Evolutionary conservation across 2,888 invertebrate species (phyloP).

Genomic region (Thera britannica): DNA sequence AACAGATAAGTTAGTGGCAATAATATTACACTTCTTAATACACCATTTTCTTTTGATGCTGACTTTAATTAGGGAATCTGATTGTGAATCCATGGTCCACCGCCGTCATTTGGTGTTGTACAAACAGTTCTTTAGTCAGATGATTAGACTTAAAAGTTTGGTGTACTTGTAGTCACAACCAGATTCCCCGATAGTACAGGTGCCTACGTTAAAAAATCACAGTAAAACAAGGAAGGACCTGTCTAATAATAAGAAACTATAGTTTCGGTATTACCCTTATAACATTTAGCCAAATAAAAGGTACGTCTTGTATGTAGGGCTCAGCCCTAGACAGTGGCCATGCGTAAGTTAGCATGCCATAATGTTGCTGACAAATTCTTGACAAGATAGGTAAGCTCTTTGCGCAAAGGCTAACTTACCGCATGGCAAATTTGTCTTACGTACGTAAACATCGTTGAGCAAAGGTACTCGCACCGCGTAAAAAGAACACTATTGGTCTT

Average conservation of each 20-base stretch:
- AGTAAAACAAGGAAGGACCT: neutral
- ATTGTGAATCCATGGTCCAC: too few relatives aligned
- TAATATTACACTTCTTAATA: too few relatives aligned
- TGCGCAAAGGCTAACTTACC: neutral
- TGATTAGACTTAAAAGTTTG: too few relatives aligned
- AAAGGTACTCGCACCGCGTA: neutral
- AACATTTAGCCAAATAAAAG: too few relatives aligned
- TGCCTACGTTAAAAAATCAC: neutral
- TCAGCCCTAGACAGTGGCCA: neutral
- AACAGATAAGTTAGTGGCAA: too few relatives aligned
- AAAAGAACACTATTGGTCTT: neutral
- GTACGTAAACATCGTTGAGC: neutral
- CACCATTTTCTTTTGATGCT: too few relatives aligned
- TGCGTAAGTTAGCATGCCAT: neutral
- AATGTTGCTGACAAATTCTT: neutral
- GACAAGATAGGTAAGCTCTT: neutral
- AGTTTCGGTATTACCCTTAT: neutral
- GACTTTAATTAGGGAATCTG: too few relatives aligned
- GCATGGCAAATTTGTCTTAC: neutral
- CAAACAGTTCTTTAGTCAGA: too few relatives aligned
- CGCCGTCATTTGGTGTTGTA: too few relatives aligned
- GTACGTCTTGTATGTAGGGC: too few relatives aligned
- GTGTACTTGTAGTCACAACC: neutral
- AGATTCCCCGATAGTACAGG: neutral
- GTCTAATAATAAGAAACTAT: neutral